Evolutionary conservation across 2,797 vertebrate genomes (phyloP), one percentile per base, ranked within the genome.

Genomic region (Lepilemur septentrionalis): DNA sequence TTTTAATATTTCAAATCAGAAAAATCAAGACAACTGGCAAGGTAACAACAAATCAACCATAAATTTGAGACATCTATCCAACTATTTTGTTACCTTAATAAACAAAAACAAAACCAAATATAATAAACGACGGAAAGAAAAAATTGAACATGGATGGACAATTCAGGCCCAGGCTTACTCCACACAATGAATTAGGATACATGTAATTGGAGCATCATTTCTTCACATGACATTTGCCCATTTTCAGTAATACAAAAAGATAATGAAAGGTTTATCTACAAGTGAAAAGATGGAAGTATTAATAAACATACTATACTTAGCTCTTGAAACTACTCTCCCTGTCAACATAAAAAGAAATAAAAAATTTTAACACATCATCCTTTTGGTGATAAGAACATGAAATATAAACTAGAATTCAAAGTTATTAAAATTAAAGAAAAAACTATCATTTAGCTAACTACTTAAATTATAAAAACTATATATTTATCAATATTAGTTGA

Each of bases 241-340:
- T 75, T 91, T 61, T 83, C 59, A 86, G 1, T 73, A 75, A 93
- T n/a, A 92, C n/a, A 82, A 86, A 76, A 96, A 79, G 55, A 75
- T 57, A 92, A 81, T 61, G 65, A 78, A 96, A 95, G 94, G 81
- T 90, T 97, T 89, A 96, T 96, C 87, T 94, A 97, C 93, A 96
- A 96, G 94, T 75, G 81, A 95, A 92, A 97, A 97, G 82, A 93
- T 69, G 70, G 59, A 93, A 90, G 20, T 67, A 63, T 93, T 93
- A 84, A 93, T 84, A 86, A 96, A 89, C 41, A 87, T 25, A 93
- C 38, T 78, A 69, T 52, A 8, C 48, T 63, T 63, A 80, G 43
- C 46, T 88, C 75, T 92, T 75, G 22, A 88, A 93, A 93, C 43
- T 93, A 90, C 22, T 95, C 50, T 69, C 13, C 35, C n/a, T 91